A percentile compares a stretch with the other conserved stretches of the same genome.
Evolutionary conservation across 2,113 vertebrate species (phyloP).

Genomic region (Hipposideros armiger): DNA sequence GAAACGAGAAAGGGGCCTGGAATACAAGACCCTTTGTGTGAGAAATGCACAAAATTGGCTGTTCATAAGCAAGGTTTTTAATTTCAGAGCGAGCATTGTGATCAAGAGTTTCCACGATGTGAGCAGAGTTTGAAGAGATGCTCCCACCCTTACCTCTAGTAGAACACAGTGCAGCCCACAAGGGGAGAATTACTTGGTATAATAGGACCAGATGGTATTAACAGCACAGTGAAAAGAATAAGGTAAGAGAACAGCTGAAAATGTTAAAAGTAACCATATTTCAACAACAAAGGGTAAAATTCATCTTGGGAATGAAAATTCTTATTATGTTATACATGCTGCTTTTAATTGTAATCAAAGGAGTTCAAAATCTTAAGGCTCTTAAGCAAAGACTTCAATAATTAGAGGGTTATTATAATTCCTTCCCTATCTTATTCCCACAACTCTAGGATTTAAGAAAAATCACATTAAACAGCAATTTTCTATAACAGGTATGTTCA

Average conservation of each 20-base stretch:
- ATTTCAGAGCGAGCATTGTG: background rate
- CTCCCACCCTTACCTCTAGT: background rate
- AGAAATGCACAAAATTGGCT: background rate
- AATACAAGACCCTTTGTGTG: background rate
- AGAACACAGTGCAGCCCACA: background rate
- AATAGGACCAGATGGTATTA: background rate
- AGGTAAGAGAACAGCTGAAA: background rate
- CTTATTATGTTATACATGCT: constrained; percentile 14
- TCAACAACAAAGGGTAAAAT: background rate
- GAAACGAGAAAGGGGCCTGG: background rate
- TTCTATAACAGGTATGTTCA: background rate
- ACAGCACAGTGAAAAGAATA: background rate
- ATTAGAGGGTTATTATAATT: background rate
- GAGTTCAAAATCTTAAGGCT: constrained; percentile 3
- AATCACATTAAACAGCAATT: background rate
- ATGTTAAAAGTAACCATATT: background rate
- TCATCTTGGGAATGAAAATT: background rate
- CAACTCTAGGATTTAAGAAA: background rate
- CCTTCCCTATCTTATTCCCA: background rate
- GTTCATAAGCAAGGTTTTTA: background rate
- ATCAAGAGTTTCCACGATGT: background rate
- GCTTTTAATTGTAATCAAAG: constrained; percentile 45
- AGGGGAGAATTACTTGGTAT: background rate
- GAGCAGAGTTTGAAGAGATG: background rate
- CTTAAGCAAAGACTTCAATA: background rate